Conservation (phyloP, 2,888 invertebrate genomes). For the Acanthosepion lycidas region DNA sequence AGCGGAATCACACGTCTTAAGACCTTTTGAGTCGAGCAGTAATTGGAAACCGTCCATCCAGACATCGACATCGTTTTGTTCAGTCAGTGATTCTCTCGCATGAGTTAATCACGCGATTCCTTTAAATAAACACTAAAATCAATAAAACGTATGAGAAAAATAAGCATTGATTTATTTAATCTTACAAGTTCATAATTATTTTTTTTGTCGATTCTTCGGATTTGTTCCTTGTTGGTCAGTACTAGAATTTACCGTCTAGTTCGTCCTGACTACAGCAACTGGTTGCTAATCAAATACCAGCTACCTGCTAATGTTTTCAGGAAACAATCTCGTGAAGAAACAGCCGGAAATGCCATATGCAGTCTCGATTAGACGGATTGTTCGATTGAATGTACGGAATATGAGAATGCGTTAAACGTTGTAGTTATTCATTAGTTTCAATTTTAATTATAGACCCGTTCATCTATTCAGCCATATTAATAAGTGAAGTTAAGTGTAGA, state of each 20-base stretch:
- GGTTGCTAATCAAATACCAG: too few relatives aligned
- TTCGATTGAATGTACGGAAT: too few relatives aligned
- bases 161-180: slow-evolving; percentile 22
- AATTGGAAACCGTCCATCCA: neutral
- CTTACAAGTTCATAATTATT: neutral
- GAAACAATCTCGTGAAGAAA: too few relatives aligned
- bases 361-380: too few relatives aligned
- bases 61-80: neutral
- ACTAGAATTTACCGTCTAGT: too few relatives aligned
- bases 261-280: neutral
- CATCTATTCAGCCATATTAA: too few relatives aligned
- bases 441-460: too few relatives aligned
- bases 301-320: too few relatives aligned
- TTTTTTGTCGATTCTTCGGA: neutral
- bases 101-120: neutral
- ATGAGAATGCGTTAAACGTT: too few relatives aligned
- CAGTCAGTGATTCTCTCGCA: neutral
- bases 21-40: neutral
- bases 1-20: slow-evolving; percentile 21
- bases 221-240: neutral
- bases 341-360: too few relatives aligned
- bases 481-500: too few relatives aligned
- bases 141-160: neutral
- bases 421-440: too few relatives aligned
- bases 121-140: neutral